A percentile compares a stretch with the other conserved stretches of the same genome.
Conservation (phyloP, 2,113 vertebrate species). For the Pachycephala philippinensis region DNA sequence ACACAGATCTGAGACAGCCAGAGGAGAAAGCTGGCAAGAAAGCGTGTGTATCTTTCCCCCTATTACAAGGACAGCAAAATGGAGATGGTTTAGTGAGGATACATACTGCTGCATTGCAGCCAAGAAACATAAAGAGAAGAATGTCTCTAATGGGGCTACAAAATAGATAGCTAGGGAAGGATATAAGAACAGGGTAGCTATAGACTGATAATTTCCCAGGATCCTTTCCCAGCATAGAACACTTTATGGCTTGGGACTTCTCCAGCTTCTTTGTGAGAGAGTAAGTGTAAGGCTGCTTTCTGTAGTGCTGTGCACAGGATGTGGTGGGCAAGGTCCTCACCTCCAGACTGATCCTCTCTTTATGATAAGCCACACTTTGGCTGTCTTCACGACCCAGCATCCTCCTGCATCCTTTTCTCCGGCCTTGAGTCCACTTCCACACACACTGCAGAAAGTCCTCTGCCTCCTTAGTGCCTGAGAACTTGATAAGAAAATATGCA, state of each 20-base stretch:
- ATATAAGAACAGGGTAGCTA: neutral
- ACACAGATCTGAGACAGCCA: neutral
- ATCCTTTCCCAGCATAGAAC: neutral
- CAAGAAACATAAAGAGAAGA: conserved; percentile 31
- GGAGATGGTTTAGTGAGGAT: conserved; percentile 30
- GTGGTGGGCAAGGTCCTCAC: neutral
- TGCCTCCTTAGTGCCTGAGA: neutral
- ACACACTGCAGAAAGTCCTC: neutral
- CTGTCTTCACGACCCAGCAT: neutral
- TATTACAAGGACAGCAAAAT: neutral
- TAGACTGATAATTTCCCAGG: neutral
- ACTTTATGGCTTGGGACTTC: neutral
- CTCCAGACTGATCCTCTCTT: neutral
- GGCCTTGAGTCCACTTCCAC: neutral
- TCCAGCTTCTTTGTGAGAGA: neutral
- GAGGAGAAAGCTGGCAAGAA: neutral
- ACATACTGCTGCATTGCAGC: neutral
- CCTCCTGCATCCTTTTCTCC: neutral
- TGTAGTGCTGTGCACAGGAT: neutral
- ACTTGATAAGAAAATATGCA: neutral
- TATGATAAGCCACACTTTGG: fast-evolving
- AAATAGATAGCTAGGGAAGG: neutral
- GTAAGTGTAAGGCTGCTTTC: neutral
- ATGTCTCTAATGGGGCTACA: neutral
- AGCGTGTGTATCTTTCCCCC: neutral